phyloP scores from a whole-genome alignment of 2,113 vertebrate genomes.

The Rhynchopsitta pachyrhyncha region DNA sequence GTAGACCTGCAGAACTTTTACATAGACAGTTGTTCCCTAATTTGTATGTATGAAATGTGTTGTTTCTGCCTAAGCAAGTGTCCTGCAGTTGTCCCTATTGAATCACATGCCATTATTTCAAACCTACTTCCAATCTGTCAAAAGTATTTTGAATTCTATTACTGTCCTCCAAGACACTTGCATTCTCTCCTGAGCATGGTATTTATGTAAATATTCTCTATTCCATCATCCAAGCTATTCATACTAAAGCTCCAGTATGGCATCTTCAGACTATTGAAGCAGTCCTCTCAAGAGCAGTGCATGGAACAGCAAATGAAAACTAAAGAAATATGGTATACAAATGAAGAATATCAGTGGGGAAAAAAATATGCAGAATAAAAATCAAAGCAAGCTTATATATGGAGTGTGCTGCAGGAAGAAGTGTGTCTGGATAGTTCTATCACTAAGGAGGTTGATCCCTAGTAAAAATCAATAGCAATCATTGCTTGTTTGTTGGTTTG shows the following conservation, averaged over 20 bases:
- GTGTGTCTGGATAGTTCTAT: neutral
- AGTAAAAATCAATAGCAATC: neutral
- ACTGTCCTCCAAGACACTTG: neutral
- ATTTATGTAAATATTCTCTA: neutral
- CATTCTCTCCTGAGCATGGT: neutral
- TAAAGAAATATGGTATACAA: neutral
- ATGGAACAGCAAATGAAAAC: neutral
- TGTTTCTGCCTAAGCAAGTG: neutral
- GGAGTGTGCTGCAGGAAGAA: neutral
- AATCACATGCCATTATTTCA: neutral
- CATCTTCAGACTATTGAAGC: neutral
- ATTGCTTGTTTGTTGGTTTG: neutral
- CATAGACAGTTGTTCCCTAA: neutral
- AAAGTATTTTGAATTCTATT: neutral
- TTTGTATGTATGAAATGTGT: neutral
- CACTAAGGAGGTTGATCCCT: neutral
- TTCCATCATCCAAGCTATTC: neutral
- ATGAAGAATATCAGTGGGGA: fast-evolving
- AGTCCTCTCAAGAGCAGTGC: neutral
- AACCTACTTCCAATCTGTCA: neutral
- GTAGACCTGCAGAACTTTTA: neutral
- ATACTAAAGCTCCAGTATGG: neutral
- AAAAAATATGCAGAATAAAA: neutral
- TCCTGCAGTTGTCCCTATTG: neutral
- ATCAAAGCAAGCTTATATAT: neutral